Percentiles rank a stretch among this genome's conserved stretches.
Evolutionary conservation across 2,797 vertebrate genomes (phyloP).

Genomic region (Leptodactylus fallax): DNA sequence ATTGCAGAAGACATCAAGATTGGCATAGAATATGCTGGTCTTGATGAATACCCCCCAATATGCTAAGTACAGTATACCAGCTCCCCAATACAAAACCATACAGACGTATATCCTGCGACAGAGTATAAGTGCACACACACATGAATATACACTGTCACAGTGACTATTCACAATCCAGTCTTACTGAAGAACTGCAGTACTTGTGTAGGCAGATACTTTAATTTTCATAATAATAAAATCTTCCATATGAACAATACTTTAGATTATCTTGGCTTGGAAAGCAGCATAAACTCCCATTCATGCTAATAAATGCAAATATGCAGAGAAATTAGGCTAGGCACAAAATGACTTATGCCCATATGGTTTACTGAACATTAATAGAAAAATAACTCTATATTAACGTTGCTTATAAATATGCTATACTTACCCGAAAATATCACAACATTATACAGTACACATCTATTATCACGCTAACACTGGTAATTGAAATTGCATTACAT

Average conservation of each 20-base stretch:
- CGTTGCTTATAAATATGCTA: conserved; percentile 5
- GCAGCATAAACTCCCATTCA: conserved; percentile 13
- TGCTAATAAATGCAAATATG: conserved; percentile 39
- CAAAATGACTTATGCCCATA: conserved; percentile 14
- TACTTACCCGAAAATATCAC: not conserved
- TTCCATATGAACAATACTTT: not conserved
- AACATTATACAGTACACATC: conserved; percentile 28
- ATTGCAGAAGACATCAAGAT: too few relatives aligned
- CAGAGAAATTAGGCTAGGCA: conserved; percentile 2
- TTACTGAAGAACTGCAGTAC: not conserved
- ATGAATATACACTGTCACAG: too few relatives aligned
- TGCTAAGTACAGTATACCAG: too few relatives aligned
- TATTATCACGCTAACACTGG: conserved; percentile 61
- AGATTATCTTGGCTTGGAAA: conserved; percentile 3
- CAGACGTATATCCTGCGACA: too few relatives aligned
- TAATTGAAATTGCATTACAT: conserved; percentile 35
- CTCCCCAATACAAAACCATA: too few relatives aligned
- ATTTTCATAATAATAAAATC: conserved; percentile 1
- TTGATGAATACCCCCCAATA: too few relatives aligned
- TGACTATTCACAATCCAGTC: not conserved
- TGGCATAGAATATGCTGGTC: too few relatives aligned
- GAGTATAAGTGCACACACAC: too few relatives aligned
- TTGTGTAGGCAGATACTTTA: conserved; percentile 2
- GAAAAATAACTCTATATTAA: conserved; percentile 60
- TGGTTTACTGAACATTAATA: conserved; percentile 28